These are phyloP conservation scores for Gryllus bimaculatus DNA, from an alignment of 1,140 invertebrate genomes.

Conservation along the genomic window DNA sequence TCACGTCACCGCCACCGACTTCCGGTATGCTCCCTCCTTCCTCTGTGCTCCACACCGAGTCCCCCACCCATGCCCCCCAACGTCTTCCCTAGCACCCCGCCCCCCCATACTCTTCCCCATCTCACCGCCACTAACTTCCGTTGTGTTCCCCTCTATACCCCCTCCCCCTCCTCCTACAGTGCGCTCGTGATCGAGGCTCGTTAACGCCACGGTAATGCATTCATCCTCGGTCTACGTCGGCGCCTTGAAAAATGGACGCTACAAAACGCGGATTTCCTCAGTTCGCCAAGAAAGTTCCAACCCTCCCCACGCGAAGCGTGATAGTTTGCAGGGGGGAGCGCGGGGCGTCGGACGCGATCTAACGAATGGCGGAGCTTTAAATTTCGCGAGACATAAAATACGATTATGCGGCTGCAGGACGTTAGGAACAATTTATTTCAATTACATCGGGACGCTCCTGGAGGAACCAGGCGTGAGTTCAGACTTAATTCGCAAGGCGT, in stretches of 20 bases:
- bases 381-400: background rate
- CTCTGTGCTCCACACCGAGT: too few relatives aligned
- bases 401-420: background rate
- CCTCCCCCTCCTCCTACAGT: background rate
- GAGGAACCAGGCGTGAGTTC: background rate
- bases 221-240: background rate
- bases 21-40: too few relatives aligned
- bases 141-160: background rate
- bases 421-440: constrained; percentile 5
- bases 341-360: background rate
- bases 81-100: too few relatives aligned
- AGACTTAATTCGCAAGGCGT: background rate
- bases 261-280: background rate
- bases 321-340: background rate
- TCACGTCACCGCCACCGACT: too few relatives aligned
- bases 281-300: background rate
- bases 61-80: too few relatives aligned
- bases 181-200: background rate
- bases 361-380: background rate
- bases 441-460: background rate
- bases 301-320: background rate
- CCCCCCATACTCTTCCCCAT: too few relatives aligned
- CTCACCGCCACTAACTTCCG: too few relatives aligned
- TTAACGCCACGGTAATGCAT: background rate
- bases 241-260: background rate